Base-by-base conservation (phyloP, 2,797 vertebrate species). In the Acanthiza pusilla region DNA sequence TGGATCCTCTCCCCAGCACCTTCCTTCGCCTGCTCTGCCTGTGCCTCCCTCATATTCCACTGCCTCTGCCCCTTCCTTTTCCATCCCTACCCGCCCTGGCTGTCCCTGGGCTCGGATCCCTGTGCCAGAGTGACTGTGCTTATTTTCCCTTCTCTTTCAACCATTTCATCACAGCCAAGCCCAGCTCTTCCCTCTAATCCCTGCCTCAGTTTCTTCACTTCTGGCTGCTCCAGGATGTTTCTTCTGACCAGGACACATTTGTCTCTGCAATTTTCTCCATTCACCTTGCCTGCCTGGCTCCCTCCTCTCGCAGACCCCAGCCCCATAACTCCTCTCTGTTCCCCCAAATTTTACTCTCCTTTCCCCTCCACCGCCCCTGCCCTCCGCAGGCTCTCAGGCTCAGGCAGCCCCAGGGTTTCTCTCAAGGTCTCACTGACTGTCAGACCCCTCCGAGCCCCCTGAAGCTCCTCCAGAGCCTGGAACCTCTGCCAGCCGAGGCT, bases 251-350 rank as follows among this genome's bases (percentile, higher is more conserved):
- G 34, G 42, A 7, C 1, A 1, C 55, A 0, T 32, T 4, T 11
- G 1, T 21, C 48, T 18, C 47, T 14, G 25, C 2, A 1, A 19
- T 48, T 40, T 36, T 34, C 19, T 58, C 23, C 32, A 2, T 2
- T 5, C 13, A 3, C 42, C 13, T 27, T 0, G 0, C 48, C n/a
- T 45, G 36, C 45, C n/a, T 7, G 15, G 4, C 15, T 54, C 43
- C 18, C 21, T 51, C 9, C 51, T 45, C 40, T 29, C 48, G 11
- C 55, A 57, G 20, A 9, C 16, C 50, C 27, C 63, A 61, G 32
- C 29, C 67, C 34, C 14, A 3, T 0, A 50, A 32, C 27, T 51
- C 19, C 13, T 38, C n/a, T 29, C 57, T 43, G 2, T 25, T 53
- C 32, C 42, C 63, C 32, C 62, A 81, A 4, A 72, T 1, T 8